Percentiles rank a stretch among this genome's conserved stretches.
phyloP scores from a whole-genome alignment of 2,797 vertebrate species.

The Characodon lateralis region DNA sequence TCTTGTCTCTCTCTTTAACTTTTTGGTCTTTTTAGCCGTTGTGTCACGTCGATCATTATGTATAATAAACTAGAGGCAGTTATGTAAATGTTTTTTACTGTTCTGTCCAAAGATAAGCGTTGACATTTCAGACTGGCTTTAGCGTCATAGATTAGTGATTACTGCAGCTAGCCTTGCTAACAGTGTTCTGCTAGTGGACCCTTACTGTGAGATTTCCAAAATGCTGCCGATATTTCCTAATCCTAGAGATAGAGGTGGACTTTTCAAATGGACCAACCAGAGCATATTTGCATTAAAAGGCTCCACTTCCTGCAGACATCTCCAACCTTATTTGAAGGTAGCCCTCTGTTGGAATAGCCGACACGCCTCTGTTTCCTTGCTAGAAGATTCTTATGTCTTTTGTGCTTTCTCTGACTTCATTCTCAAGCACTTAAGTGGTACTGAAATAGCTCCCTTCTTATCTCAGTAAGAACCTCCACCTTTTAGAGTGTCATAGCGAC shows the following conservation, averaged over 20 bases:
- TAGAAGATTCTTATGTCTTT: not conserved
- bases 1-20: too few species aligned
- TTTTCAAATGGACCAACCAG: not conserved
- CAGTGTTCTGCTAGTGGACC: not conserved
- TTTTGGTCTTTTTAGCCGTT: not conserved
- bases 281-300: too few species aligned
- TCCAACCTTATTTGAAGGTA: not conserved
- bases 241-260: not conserved
- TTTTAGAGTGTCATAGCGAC: not conserved
- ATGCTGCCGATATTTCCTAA: not conserved
- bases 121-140: too few species aligned
- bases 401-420: not conserved
- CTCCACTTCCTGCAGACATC: not conserved
- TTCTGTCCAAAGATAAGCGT: not conserved
- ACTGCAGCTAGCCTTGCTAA: not conserved
- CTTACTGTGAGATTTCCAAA: not conserved
- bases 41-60: not conserved
- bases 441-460: not conserved
- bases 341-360: not conserved
- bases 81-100: not conserved
- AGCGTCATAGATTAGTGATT: not conserved
- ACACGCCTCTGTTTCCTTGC: not conserved
- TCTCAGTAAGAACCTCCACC: not conserved
- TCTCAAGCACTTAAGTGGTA: not conserved
- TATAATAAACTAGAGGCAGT: not conserved